Evolutionary conservation across 1,140 invertebrate genomes (phyloP), one percentile per base, ranked within the genome.

Genomic region (Drosophila tropicalis): DNA sequence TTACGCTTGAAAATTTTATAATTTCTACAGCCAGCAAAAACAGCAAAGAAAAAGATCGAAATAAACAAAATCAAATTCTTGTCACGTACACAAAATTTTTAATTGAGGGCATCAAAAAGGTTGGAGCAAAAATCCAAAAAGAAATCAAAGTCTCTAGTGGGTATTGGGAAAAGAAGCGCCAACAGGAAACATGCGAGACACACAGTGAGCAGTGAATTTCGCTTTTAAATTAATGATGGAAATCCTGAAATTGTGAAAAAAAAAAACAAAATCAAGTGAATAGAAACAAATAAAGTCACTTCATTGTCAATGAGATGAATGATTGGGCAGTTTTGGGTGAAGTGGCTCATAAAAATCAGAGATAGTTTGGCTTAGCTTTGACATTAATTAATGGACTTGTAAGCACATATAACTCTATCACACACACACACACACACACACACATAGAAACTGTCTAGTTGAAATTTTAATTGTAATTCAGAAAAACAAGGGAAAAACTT

Each of bases 41-140:
- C n/a, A 25, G n/a, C 15, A 51, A 51, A 51, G 44, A 22, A 51
- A 22, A 51, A 51, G 44, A 51, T 51, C 44, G 44, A 51, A 51
- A 51, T 22, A 51, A 51, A 51, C 17, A 51, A 51, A 51, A 51
- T 51, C 17, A 51, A 85, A 90, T 90, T 90, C 86, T 72, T 76
- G 85, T 90, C 86, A 90, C 86, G 86, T 90, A 90, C 79, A 79
- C 79, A 90, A 83, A 62, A 80, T 90, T 90, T 51, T 90, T 90
- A 90, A 90, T 90, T 90, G 86, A 79, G 70, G 81, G 81, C 81
- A 85, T 78, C 44, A 81, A 84, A 81, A 85, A 73, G 81, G 76
- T 64, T 76, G 39, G 9, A 55, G 44, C 44, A 64, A 70, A 12
- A 60, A 60, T 22, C 22, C 1, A 41, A 66, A 55, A 32, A 62